Evolutionary conservation across 2,888 invertebrate genomes (phyloP).

Genomic region (Meteorus cinctellus): DNA sequence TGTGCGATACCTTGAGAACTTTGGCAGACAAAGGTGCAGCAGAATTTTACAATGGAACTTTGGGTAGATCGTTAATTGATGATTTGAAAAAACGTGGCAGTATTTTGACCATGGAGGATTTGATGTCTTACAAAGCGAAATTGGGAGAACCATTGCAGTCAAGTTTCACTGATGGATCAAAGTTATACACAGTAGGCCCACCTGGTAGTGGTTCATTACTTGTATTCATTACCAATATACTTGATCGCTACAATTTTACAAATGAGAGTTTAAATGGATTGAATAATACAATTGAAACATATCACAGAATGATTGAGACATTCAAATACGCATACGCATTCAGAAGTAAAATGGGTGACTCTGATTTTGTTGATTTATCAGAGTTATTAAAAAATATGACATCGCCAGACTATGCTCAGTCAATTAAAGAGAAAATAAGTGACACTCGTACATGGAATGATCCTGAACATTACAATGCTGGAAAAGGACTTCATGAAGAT

Average conservation of each 20-base stretch:
- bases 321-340: conserved; percentile 94
- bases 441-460: conserved; percentile 79
- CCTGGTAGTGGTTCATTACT: conserved; percentile 91
- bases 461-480: conserved; percentile 83
- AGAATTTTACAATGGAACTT: conserved; percentile 85
- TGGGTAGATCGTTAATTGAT: conserved; percentile 80
- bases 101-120: conserved; percentile 82
- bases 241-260: conserved; percentile 77
- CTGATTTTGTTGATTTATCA: conserved; percentile 74
- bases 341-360: conserved; percentile 89
- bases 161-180: conserved; percentile 77
- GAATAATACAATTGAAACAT: conserved; percentile 73
- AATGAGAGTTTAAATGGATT: conserved; percentile 68
- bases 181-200: conserved; percentile 84
- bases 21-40: conserved; percentile 83
- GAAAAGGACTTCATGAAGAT: conserved; percentile 78
- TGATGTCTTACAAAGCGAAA: conserved; percentile 76
- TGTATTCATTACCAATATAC: conserved; percentile 86
- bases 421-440: conserved; percentile 74
- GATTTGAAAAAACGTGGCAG: conserved; percentile 84
- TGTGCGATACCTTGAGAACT: conserved; percentile 82
- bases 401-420: conserved; percentile 77
- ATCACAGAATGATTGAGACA: conserved; percentile 90
- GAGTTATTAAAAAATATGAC: conserved; percentile 70
- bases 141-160: conserved; percentile 81